phyloP scores from a whole-genome alignment of 2,113 vertebrate genomes.

The Nerophis lumbriciformis region DNA sequence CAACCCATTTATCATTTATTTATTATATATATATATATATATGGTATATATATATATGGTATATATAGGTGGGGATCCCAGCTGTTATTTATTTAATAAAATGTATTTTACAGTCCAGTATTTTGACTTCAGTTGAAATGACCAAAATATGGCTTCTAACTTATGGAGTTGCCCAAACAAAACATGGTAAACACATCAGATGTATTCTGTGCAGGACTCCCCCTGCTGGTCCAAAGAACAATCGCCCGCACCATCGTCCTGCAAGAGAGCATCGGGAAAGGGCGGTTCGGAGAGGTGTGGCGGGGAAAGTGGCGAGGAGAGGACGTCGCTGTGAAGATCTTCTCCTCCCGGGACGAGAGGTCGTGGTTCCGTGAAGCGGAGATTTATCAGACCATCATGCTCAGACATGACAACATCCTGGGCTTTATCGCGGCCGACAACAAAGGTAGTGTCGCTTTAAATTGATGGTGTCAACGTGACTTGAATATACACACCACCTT shows the following conservation, averaged over 20 bases:
- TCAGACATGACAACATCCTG: conserved; percentile 94
- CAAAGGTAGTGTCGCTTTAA: conserved; percentile 75
- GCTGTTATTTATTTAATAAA: no score
- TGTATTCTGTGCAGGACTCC: conserved; percentile 74
- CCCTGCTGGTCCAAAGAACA: conserved; percentile 91
- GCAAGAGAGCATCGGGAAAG: conserved; percentile 92
- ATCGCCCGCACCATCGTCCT: conserved; percentile 95
- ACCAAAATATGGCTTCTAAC: no score
- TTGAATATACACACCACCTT: neutral
- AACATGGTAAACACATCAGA: no score
- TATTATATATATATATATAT: no score
- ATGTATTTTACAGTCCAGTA: no score
- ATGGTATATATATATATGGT: no score
- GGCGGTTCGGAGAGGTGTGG: conserved; percentile 94
- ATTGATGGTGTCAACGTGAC: neutral
- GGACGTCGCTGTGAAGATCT: conserved; percentile 97
- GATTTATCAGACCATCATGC: conserved; percentile 96
- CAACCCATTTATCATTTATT: no score
- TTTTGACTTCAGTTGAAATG: no score
- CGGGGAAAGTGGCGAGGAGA: conserved; percentile 93
- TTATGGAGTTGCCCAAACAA: no score
- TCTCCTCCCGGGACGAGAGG: conserved; percentile 91
- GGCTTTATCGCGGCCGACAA: conserved; percentile 98
- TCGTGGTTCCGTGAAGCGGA: conserved; percentile 98
- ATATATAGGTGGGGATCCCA: no score